Conservation (phyloP, 2,888 invertebrate species). For the Aelia acuminata region DNA sequence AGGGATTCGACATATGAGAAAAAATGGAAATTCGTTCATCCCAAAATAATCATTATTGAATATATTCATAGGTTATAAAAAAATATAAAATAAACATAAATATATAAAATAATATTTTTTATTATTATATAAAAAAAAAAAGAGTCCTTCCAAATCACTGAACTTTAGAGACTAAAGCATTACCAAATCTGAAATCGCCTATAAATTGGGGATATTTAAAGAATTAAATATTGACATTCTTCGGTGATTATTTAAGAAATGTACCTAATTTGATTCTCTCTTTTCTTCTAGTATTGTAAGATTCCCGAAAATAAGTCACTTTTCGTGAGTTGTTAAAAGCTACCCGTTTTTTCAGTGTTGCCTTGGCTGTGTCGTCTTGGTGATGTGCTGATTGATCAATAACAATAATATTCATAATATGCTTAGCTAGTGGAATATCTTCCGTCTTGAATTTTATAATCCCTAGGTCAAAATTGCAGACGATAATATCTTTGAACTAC, state of each 20-base stretch:
- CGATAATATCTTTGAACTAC: neutral
- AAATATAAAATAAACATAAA: too few relatives aligned
- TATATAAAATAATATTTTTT: too few relatives aligned
- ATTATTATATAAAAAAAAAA: too few relatives aligned
- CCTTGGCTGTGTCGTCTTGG: too few relatives aligned
- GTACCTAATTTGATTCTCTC: neutral
- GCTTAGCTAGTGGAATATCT: neutral
- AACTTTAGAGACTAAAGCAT: too few relatives aligned
- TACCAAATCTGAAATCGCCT: too few relatives aligned
- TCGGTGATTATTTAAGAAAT: neutral
- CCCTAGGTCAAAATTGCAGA: neutral
- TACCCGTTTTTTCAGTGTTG: neutral
- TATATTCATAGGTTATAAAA: too few relatives aligned
- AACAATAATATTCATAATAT: slow-evolving; percentile 14
- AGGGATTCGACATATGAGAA: too few relatives aligned
- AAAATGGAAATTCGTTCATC: too few relatives aligned
- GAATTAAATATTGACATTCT: neutral
- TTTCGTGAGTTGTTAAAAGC: neutral
- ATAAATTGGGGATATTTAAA: too few relatives aligned
- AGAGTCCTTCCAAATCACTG: too few relatives aligned
- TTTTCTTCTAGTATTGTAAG: neutral
- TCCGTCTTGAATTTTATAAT: neutral
- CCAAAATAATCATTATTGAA: too few relatives aligned
- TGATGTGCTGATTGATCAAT: slow-evolving; percentile 5
- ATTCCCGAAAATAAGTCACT: neutral